Evolutionary conservation across 2,888 invertebrate species (phyloP), one percentile per base, ranked within the genome.

Genomic region (Epistrophe grossulariae): DNA sequence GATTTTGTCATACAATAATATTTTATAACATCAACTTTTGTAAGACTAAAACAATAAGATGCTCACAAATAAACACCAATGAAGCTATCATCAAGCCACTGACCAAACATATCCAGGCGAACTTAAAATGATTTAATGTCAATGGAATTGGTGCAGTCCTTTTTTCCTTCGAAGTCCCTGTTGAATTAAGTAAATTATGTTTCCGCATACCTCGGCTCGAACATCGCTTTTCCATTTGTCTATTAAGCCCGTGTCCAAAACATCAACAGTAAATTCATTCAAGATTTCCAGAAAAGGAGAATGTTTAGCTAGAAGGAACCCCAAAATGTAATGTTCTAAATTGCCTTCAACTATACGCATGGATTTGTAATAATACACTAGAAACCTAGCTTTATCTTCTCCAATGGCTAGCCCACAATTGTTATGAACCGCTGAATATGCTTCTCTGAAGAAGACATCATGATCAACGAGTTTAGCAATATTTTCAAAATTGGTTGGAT

Each of bases 271-370:
- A 11, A 64, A 76, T 0, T 4, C 5, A 40, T 57, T 57, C 10
- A 76, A 43, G 1, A 76, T 76, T 15, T 19, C 64, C 10, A 24
- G 17, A 31, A 64, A 76, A 5, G 38, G 52, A 8, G 64, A 76
- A 24, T 66, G 15, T 3, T 24, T 13, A 2, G 15, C 6, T 10
- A 55, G 6, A 3, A 35, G 11, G 10, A 76, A 76, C 1, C 19
- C 55, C 13, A 19, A 2, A n/a, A 15, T 10, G 11, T 13, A 57
- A n/a, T 43, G 6, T 0, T 7, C 1, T 5, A 76, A n/a, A n/a
- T 45, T 17, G 0, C 55, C 76, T 17, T 31, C 4, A 45, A 52
- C 28, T 3, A 35, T 5, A 66, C 4, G 13, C 55, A 28, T 55
- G 2, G 28, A 9, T 24, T 24, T 59, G 4, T 59, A 24, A 19